phyloP scores from a whole-genome alignment of 2,888 invertebrate species.

The Pristionchus fissidentatus region DNA sequence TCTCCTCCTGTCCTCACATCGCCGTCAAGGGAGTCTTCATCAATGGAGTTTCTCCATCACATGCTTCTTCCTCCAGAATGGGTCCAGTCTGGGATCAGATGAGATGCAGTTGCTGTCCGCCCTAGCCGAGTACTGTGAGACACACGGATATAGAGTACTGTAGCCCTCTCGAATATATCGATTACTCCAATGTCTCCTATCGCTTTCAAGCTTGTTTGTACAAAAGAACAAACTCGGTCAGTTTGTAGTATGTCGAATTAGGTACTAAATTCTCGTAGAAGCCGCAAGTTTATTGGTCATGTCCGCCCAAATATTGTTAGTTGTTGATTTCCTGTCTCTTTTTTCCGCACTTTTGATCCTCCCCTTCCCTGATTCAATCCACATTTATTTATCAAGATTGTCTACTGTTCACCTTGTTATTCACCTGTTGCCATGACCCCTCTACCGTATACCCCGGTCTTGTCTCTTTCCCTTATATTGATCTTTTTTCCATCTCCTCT shows the following conservation, averaged over 20 bases:
- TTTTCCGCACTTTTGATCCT: background rate
- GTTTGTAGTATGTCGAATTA: background rate
- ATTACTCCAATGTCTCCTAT: background rate
- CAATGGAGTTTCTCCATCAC: background rate
- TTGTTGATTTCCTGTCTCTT: constrained; percentile 6
- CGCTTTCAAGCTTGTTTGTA: background rate
- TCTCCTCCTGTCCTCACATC: constrained; percentile 7
- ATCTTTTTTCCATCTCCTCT: constrained; percentile 1
- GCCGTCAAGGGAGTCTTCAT: background rate
- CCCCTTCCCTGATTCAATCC: background rate
- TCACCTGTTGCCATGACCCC: constrained; percentile 2
- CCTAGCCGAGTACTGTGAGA: too few relatives aligned
- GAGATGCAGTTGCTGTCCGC: constrained; percentile 33
- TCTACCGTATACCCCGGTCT: background rate
- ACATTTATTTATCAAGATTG: background rate
- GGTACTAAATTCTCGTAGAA: constrained; percentile 12
- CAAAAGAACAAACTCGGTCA: constrained; percentile 14
- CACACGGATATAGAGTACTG: background rate
- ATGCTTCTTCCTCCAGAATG: background rate
- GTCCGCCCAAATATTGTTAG: background rate
- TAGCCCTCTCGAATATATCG: constrained; percentile 1
- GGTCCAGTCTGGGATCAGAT: background rate
- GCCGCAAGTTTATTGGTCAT: background rate
- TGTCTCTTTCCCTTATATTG: background rate
- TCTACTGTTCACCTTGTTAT: too few relatives aligned